phyloP scores from a whole-genome alignment of 2,888 invertebrate species.

The Drosophila planitibia region DNA sequence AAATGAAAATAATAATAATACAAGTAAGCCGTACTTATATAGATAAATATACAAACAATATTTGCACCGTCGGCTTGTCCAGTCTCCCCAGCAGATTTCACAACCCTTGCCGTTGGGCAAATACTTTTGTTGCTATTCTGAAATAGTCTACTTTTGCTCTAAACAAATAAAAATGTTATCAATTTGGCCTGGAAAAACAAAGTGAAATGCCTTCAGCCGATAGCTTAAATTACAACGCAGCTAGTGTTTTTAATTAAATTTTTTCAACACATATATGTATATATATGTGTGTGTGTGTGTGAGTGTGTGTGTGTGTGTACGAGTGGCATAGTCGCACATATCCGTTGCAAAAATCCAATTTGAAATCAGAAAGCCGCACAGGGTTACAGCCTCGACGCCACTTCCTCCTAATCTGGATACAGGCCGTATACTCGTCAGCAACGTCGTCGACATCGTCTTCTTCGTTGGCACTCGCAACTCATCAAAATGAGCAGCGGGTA shows the following conservation, averaged over 20 bases:
- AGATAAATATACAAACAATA: background rate
- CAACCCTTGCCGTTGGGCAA: background rate
- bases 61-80: background rate
- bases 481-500: slow-evolving; percentile 81
- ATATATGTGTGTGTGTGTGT: slow-evolving; percentile 2
- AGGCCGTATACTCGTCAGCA: slow-evolving; percentile 27
- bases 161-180: slow-evolving; percentile 1
- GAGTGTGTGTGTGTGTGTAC: slow-evolving; percentile 4
- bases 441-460: slow-evolving; percentile 21
- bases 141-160: slow-evolving; percentile 8
- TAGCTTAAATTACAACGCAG: slow-evolving; percentile 35
- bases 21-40: background rate
- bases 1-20: background rate
- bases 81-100: background rate
- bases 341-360: slow-evolving; percentile 67
- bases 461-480: slow-evolving; percentile 63
- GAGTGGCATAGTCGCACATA: slow-evolving; percentile 36
- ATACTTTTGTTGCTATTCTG: slow-evolving; percentile 1
- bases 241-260: slow-evolving; percentile 56
- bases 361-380: slow-evolving; percentile 69
- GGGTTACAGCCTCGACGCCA: slow-evolving; percentile 14
- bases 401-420: slow-evolving; percentile 38
- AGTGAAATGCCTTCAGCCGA: slow-evolving; percentile 8
- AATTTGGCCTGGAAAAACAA: background rate
- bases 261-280: slow-evolving; percentile 20